Base-by-base conservation (phyloP, 2,888 invertebrate genomes). In the Adelphocoris suturalis region DNA sequence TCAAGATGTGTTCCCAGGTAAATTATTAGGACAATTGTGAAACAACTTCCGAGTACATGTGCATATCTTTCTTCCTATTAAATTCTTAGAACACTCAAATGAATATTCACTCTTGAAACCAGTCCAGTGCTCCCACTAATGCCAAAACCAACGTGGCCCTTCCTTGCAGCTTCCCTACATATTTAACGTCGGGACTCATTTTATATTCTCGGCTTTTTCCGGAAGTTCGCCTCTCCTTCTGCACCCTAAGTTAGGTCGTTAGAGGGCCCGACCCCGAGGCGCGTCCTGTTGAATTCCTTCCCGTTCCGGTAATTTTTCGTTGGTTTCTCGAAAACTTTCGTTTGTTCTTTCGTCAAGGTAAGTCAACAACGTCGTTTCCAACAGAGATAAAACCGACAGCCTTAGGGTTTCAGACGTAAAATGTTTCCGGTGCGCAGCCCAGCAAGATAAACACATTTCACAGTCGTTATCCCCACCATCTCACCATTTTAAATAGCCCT, bases 171-270 rank as follows among this genome's bases (percentile, higher is more conserved):
- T 11, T 52, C 13, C 16, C 68, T 68, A 68, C 68, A 68, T 68
- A 68, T 68, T 68, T 68, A 68, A 68, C 27, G 68, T 23, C 68
- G 68, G 11, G 68, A 19, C 68, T 68, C 68, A 68, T 68, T 68
- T 68, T 23, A 68, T 23, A 68, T 68, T 68, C 68, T 27, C 68
- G 12, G 68, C 57, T 68, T 68, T 68, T 12, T 68, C 68, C 68
- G 68, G 68, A 68, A 12, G 23, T 27, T 27, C 68, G 23, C 27
- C 23, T 68, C 68, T n/a, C n/a, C 61, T 61, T 61, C 61, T 19
- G 61, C 19, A 19, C 61, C 61, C 61, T 23, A 68, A 68, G 68
- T 68, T 68, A 27, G 68, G 68, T 68, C 68, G 68, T 68, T 57
- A 68, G 11, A 19, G 23, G 27, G 61, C n/a, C 61, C 19, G 2